phyloP scores from a whole-genome alignment of 2,888 invertebrate species.

The Deroplatys truncata region DNA sequence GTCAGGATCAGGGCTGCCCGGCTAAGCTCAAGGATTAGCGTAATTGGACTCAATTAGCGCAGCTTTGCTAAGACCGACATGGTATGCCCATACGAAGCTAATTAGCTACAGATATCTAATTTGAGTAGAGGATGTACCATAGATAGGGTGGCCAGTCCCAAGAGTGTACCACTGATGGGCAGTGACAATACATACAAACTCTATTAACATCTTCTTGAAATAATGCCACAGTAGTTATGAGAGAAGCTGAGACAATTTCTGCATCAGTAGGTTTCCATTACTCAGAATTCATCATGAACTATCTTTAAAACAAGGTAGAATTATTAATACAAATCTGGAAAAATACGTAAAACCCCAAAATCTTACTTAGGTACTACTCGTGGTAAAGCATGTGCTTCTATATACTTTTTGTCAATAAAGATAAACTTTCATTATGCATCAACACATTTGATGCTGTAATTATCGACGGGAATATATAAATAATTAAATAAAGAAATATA shows the following conservation, averaged over 20 bases:
- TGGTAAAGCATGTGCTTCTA: too few species aligned
- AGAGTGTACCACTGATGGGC: neutral
- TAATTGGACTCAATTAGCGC: neutral
- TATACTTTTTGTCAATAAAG: too few species aligned
- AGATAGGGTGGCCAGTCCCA: neutral
- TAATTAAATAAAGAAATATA: too few species aligned
- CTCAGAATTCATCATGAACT: too few species aligned
- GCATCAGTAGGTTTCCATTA: neutral
- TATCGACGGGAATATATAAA: too few species aligned
- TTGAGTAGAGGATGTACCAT: neutral
- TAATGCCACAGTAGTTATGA: neutral
- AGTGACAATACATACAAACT: neutral
- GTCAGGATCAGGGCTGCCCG: neutral
- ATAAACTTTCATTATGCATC: too few species aligned
- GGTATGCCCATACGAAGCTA: neutral
- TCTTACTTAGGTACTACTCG: too few species aligned
- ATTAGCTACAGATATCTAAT: neutral
- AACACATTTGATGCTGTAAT: too few species aligned
- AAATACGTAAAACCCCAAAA: too few species aligned
- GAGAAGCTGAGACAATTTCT: neutral
- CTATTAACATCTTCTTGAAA: neutral
- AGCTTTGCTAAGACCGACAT: neutral
- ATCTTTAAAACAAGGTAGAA: too few species aligned
- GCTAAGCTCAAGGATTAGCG: neutral
- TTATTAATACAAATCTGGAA: too few species aligned